phyloP scores from a whole-genome alignment of 35 echinoderm and acorn worm species.

The Holothuria glaberrima region DNA sequence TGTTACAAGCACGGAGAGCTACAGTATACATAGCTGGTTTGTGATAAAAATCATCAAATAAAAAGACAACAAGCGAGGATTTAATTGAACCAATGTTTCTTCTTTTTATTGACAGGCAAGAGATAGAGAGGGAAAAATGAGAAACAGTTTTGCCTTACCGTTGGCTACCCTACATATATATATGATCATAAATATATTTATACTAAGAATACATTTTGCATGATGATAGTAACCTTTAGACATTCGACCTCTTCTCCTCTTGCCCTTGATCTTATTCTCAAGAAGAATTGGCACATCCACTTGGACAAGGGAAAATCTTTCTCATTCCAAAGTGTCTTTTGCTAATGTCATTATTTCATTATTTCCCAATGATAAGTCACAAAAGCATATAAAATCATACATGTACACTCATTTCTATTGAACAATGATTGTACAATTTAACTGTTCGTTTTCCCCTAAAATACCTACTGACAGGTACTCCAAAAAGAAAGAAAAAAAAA shows the following conservation, averaged over 20 bases:
- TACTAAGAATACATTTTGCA: conserved; percentile 66
- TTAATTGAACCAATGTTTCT: conserved; percentile 12
- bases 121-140: conserved; percentile 33
- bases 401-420: conserved; percentile 16
- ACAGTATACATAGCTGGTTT: too few relatives aligned
- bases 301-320: conserved; percentile 2
- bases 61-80: too few relatives aligned
- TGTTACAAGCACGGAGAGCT: too few relatives aligned
- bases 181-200: conserved; percentile 64
- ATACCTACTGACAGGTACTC: too few relatives aligned
- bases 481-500: neutral
- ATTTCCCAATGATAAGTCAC: neutral
- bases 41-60: too few relatives aligned
- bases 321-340: neutral
- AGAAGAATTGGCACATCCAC: conserved; percentile 40
- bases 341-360: conserved; percentile 23
- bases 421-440: too few relatives aligned
- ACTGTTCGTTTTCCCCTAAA: too few relatives aligned
- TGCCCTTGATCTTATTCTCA: neutral
- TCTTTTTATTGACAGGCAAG: conserved; percentile 51
- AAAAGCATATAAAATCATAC: conserved; percentile 35
- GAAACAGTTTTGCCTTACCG: conserved; percentile 31
- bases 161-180: conserved; percentile 60
- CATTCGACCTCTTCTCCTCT: neutral
- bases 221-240: conserved; percentile 52